Evolutionary conservation across 1,140 invertebrate species (phyloP).

Genomic region (Ips typographus): DNA sequence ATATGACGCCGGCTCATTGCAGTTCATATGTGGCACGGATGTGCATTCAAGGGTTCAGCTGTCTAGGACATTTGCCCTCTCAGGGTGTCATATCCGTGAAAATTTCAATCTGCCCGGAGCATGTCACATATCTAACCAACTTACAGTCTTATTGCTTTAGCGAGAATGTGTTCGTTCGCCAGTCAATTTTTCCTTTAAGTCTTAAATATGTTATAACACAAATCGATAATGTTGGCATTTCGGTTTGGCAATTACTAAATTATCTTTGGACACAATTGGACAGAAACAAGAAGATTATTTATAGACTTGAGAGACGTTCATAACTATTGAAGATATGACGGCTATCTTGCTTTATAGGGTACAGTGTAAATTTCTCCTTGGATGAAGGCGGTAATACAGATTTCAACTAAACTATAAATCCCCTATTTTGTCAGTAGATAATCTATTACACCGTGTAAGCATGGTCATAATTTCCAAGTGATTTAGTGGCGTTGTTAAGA

Average conservation of each 20-base stretch:
- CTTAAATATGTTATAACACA: not conserved
- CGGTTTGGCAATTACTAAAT: no score
- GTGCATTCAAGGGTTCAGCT: constrained; percentile 23
- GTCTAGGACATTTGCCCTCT: constrained; percentile 27
- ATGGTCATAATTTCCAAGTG: constrained; percentile 26
- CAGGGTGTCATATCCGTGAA: constrained; percentile 13
- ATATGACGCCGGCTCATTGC: constrained; percentile 24
- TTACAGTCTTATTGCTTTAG: not conserved
- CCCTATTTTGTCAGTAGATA: constrained; percentile 26
- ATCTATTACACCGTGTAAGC: constrained; percentile 27
- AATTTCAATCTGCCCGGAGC: constrained; percentile 21
- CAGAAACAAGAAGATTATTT: no score
- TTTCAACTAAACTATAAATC: constrained; percentile 29
- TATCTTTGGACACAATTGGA: no score
- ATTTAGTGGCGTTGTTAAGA: constrained; percentile 27
- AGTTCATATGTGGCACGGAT: constrained; percentile 30
- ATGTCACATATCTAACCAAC: constrained; percentile 10
- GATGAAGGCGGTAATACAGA: constrained; percentile 15
- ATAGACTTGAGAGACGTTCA: no score
- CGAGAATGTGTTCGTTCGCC: not conserved
- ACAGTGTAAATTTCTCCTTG: constrained; percentile 14
- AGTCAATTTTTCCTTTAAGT: not conserved
- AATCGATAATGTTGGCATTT: not conserved
- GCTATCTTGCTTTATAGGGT: constrained; percentile 1
- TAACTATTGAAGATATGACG: no score